phyloP scores from a whole-genome alignment of 2,888 invertebrate genomes.

The Tortrix viridana region DNA sequence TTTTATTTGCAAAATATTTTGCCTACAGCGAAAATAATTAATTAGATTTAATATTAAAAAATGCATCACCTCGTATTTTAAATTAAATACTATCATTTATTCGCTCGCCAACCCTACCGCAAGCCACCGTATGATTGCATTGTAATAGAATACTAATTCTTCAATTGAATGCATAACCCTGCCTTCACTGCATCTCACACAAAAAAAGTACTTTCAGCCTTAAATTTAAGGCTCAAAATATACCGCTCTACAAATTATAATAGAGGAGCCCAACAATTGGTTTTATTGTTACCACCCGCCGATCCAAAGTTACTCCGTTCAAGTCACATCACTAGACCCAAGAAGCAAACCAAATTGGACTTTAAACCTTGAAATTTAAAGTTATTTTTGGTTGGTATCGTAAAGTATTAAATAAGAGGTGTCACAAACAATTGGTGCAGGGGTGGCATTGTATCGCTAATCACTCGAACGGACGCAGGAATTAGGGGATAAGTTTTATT shows the following conservation, averaged over 20 bases:
- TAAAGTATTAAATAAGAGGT: constrained; percentile 63
- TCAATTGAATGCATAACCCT: constrained; percentile 63
- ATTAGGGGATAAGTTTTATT: constrained; percentile 52
- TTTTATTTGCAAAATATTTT: no score
- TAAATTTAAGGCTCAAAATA: constrained; percentile 51
- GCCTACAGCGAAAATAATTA: no score
- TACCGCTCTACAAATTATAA: constrained; percentile 51
- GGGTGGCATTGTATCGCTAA: constrained; percentile 62
- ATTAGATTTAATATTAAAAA: no score
- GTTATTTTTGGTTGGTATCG: constrained; percentile 41
- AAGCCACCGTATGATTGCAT: constrained; percentile 62
- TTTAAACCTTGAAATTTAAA: constrained; percentile 36
- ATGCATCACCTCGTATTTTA: background rate
- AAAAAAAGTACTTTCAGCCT: constrained; percentile 47
- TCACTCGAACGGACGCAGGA: constrained; percentile 58
- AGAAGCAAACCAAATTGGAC: constrained; percentile 34
- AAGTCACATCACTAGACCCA: constrained; percentile 42
- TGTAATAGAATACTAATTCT: constrained; percentile 74
- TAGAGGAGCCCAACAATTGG: constrained; percentile 67
- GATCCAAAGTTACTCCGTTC: constrained; percentile 64
- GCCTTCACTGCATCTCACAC: constrained; percentile 32
- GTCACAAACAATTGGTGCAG: constrained; percentile 70
- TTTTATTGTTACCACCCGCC: constrained; percentile 81
- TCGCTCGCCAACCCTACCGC: constrained; percentile 56
- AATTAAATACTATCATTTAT: constrained; percentile 31